A percentile compares a stretch with the other conserved stretches of the same genome.
phyloP scores from a whole-genome alignment of 2,113 vertebrate species.

The Epinephelus moara region DNA sequence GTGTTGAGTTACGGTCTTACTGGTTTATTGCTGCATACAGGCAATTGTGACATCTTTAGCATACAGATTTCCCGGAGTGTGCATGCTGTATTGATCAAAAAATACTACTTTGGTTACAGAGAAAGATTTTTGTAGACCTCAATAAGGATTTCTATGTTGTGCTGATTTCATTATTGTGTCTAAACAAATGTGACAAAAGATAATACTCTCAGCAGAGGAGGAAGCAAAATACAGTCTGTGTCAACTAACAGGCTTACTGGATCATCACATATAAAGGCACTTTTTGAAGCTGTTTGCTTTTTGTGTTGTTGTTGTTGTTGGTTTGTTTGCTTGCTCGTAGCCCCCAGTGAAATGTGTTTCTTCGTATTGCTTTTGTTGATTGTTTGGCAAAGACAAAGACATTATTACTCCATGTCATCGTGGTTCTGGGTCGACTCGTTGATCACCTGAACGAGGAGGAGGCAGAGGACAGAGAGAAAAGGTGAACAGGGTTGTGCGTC shows the following conservation, averaged over 20 bases:
- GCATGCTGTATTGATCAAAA: conserved; percentile 67
- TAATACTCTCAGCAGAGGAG: conserved; percentile 57
- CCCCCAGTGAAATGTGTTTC: conserved; percentile 46
- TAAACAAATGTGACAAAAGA: conserved; percentile 64
- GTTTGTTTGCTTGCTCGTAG: conserved; percentile 54
- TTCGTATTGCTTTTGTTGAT: conserved; percentile 64
- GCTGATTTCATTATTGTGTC: conserved; percentile 62
- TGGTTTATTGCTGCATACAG: conserved; percentile 79
- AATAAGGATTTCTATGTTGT: conserved; percentile 58
- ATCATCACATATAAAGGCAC: conserved; percentile 81
- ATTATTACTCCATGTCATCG: conserved; percentile 76
- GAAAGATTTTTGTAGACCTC: conserved; percentile 54
- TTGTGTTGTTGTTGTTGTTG: conserved; percentile 49
- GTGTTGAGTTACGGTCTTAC: conserved; percentile 30
- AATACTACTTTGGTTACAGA: conserved; percentile 71
- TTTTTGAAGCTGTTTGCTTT: conserved; percentile 72
- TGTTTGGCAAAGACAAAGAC: conserved; percentile 43
- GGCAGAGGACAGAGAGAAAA: conserved; percentile 18
- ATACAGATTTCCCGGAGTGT: conserved; percentile 56
- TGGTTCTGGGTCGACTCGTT: conserved; percentile 84
- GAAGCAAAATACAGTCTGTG: conserved; percentile 66
- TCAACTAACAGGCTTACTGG: conserved; percentile 63
- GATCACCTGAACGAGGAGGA: conserved; percentile 76
- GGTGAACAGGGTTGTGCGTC: conserved; percentile 11
- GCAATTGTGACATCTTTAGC: conserved; percentile 66